Evolutionary conservation across 2,797 vertebrate genomes (phyloP).

Genomic region (Hapalemur alaotrensis): DNA sequence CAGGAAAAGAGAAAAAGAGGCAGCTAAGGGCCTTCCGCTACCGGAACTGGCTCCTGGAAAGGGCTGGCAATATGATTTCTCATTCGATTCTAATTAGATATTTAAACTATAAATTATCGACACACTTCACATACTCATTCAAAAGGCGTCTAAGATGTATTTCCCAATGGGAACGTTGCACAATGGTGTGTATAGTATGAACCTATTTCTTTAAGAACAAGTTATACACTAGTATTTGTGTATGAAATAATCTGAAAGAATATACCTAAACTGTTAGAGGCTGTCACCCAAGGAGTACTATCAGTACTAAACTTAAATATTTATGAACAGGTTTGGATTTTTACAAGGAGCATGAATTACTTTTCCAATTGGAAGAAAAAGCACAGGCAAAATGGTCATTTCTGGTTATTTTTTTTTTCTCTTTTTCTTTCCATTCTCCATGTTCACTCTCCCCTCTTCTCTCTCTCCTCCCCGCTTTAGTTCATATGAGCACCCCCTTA

Average conservation of each 20-base stretch:
- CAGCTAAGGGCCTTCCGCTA: neutral
- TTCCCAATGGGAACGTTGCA: neutral
- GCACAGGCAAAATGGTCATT: neutral
- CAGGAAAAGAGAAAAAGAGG: neutral
- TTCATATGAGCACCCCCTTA: neutral
- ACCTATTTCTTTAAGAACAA: constrained; percentile 40
- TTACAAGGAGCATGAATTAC: neutral
- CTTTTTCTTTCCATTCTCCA: neutral
- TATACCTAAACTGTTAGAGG: neutral
- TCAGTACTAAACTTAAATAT: neutral
- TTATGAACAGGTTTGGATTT: neutral
- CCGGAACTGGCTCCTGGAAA: neutral
- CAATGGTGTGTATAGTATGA: neutral
- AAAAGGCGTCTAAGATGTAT: neutral
- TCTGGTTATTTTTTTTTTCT: neutral
- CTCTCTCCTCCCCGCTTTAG: neutral
- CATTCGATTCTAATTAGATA: neutral
- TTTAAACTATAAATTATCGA: neutral
- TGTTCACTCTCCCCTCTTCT: neutral
- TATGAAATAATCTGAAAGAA: constrained; percentile 12
- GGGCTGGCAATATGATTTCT: neutral
- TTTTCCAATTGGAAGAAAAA: neutral
- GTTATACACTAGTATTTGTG: neutral
- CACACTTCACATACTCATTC: neutral
- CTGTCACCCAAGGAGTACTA: neutral